Conservation (phyloP, 2,888 invertebrate species). For the Leptopilina syphax region DNA sequence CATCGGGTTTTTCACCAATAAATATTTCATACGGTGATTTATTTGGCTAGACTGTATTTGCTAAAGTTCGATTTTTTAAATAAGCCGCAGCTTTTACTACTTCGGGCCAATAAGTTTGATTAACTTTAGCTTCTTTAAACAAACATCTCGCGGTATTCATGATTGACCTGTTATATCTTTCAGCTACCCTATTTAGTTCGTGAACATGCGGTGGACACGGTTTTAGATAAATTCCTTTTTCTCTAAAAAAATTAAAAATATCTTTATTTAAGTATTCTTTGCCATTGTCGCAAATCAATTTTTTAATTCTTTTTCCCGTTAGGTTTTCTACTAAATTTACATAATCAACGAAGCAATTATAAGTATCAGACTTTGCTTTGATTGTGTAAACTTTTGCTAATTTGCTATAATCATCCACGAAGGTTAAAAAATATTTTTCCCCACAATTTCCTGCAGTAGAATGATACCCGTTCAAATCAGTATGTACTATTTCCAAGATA, state of each 20-base stretch:
- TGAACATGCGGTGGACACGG: constrained; percentile 23
- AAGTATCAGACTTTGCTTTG: not conserved
- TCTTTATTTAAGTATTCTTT: constrained; percentile 21
- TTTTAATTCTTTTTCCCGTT: constrained; percentile 1
- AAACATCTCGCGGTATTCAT: not conserved
- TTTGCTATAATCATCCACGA: constrained; percentile 33
- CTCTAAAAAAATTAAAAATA: constrained; percentile 5
- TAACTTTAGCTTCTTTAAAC: constrained; percentile 6
- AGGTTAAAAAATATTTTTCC: constrained; percentile 31
- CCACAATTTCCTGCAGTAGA: constrained; percentile 6
- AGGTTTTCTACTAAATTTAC: constrained; percentile 28
- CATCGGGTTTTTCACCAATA: not conserved
- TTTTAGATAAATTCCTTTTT: constrained; percentile 29
- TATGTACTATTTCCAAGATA: not conserved
- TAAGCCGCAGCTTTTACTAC: constrained; percentile 16
- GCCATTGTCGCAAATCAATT: constrained; percentile 24
- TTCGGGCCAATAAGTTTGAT: constrained; percentile 22
- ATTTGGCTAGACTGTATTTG: not conserved
- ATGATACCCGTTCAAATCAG: not conserved
- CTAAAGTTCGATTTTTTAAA: not conserved
- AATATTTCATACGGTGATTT: not conserved
- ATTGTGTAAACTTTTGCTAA: constrained; percentile 19
- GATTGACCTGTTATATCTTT: constrained; percentile 4
- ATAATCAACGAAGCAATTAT: constrained; percentile 25
- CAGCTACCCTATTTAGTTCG: constrained; percentile 7